Percentiles rank a stretch among this genome's conserved stretches.
Evolutionary conservation across 2,113 vertebrate genomes (phyloP).

Genomic region (Epinephelus cyanopodus): DNA sequence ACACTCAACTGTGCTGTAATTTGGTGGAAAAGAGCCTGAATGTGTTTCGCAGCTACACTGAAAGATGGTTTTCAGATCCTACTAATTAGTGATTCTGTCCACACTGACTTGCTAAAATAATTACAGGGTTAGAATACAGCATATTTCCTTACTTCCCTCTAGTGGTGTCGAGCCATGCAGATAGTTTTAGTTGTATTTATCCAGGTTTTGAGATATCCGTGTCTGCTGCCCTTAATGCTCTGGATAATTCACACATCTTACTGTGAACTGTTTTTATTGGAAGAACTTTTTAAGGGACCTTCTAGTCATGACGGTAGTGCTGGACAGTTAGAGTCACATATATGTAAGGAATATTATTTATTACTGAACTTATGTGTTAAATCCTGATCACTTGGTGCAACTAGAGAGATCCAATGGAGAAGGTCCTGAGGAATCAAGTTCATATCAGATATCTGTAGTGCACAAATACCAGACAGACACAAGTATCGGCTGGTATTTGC

Average conservation of each 20-base stretch:
- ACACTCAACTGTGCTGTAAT: background rate
- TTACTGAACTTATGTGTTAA: background rate
- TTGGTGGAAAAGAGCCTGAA: background rate
- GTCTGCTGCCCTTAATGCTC: background rate
- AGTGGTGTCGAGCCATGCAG: background rate
- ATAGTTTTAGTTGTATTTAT: background rate
- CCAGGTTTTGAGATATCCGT: background rate
- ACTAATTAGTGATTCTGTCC: background rate
- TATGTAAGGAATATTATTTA: background rate
- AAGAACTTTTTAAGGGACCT: too few species aligned
- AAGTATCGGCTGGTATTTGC: too few species aligned
- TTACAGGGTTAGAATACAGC: background rate
- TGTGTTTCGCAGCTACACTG: background rate
- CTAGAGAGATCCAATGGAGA: background rate
- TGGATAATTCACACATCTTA: background rate
- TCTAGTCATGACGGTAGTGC: background rate
- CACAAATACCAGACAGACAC: background rate
- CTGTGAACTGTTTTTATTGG: background rate
- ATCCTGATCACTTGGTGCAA: background rate
- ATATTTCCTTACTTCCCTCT: background rate
- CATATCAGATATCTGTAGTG: background rate
- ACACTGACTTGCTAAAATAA: background rate
- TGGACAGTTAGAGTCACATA: background rate
- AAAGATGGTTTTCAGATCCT: conserved; percentile 6
- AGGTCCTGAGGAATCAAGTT: background rate